Evolutionary conservation across 1,140 invertebrate species (phyloP).

Genomic region (Thereuonema tuberculata): DNA sequence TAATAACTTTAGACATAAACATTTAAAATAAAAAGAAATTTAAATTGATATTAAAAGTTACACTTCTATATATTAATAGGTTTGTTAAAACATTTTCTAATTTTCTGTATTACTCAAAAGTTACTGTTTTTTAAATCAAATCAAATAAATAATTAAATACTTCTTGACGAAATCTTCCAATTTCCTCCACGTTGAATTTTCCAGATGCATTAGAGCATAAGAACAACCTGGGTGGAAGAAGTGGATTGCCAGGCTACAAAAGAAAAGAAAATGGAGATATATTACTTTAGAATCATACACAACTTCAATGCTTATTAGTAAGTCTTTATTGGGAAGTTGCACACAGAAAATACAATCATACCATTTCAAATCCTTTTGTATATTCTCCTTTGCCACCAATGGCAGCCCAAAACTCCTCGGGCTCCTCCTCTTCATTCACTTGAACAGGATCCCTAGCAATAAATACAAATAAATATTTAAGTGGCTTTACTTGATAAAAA

Average conservation of each 20-base stretch:
- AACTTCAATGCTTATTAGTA: neutral
- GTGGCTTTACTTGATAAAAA: too few relatives aligned
- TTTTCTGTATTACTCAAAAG: too few relatives aligned
- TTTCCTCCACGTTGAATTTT: slow-evolving; percentile 50
- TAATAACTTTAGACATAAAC: too few relatives aligned
- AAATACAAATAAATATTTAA: slow-evolving; percentile 1
- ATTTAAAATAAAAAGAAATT: too few relatives aligned
- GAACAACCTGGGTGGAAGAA: slow-evolving; percentile 42
- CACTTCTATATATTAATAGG: too few relatives aligned
- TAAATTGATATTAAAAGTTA: too few relatives aligned
- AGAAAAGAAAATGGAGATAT: neutral
- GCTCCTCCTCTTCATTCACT: slow-evolving; percentile 53
- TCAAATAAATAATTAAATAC: slow-evolving; percentile 17
- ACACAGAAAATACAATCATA: neutral
- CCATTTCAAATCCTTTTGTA: slow-evolving; percentile 31
- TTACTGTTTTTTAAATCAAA: too few relatives aligned
- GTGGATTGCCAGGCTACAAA: slow-evolving; percentile 23
- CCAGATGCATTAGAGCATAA: slow-evolving; percentile 43
- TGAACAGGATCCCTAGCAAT: slow-evolving; percentile 26
- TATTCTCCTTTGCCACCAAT: slow-evolving; percentile 50
- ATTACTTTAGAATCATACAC: neutral
- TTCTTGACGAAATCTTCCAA: slow-evolving; percentile 42
- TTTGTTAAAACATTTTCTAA: too few relatives aligned
- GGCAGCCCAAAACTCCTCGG: slow-evolving; percentile 55
- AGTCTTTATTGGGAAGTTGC: neutral